Evolutionary conservation across 2,113 vertebrate species (phyloP).

Genomic region (Mystacornis crossleyi): DNA sequence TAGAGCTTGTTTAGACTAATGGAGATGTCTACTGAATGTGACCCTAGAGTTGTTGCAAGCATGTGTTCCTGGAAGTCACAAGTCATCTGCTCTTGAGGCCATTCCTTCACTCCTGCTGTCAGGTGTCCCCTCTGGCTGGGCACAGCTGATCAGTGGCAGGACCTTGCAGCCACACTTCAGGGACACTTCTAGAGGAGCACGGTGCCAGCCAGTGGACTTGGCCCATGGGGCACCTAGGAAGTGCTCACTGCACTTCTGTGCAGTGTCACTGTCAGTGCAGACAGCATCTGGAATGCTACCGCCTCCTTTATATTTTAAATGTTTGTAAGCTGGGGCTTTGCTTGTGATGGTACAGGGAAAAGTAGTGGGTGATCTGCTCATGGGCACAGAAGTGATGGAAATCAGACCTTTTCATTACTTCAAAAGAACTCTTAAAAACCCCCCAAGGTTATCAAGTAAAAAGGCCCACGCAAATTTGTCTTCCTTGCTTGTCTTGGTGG

Average conservation of each 20-base stretch:
- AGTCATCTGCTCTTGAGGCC: background rate
- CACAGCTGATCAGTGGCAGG: background rate
- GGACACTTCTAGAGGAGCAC: background rate
- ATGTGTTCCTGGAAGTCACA: background rate
- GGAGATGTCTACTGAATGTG: background rate
- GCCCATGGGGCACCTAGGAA: background rate
- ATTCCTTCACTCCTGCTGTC: background rate
- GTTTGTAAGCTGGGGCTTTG: background rate
- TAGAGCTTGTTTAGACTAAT: background rate
- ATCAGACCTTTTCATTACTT: background rate
- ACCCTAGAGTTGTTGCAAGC: background rate
- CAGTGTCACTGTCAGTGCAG: no score
- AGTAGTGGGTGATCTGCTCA: background rate
- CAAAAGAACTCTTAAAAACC: accelerated
- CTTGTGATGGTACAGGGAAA: background rate
- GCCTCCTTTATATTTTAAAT: background rate
- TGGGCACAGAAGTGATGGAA: background rate
- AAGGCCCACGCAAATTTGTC: background rate
- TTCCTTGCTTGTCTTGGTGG: background rate
- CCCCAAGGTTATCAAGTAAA: background rate
- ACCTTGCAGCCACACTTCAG: background rate
- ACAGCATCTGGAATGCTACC: background rate
- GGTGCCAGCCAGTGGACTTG: accelerated
- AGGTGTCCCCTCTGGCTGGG: background rate
- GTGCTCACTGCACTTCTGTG: background rate